phyloP scores from a whole-genome alignment of 1,140 invertebrate species.

The Coptotermes formosanus region DNA sequence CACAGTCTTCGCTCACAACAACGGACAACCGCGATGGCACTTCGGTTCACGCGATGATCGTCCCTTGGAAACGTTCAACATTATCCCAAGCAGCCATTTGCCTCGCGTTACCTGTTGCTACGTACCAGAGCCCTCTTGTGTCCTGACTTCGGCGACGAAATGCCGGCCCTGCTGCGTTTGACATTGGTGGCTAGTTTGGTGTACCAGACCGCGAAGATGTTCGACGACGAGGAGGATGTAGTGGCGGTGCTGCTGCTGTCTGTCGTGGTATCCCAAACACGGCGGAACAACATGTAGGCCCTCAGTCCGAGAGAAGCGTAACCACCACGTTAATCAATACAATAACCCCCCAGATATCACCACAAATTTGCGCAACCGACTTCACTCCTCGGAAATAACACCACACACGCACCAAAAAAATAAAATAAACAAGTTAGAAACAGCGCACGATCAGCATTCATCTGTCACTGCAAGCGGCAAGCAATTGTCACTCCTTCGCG shows the following conservation, averaged over 20 bases:
- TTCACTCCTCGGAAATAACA: neutral
- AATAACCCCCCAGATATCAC: slow-evolving; percentile 17
- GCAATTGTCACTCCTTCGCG: slow-evolving; percentile 13
- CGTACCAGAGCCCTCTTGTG: slow-evolving; percentile 50
- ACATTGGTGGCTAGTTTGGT: slow-evolving; percentile 50
- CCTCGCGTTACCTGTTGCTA: slow-evolving; percentile 23
- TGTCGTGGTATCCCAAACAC: slow-evolving; percentile 37
- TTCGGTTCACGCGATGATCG: too few relatives aligned
- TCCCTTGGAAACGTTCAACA: neutral
- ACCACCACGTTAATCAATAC: neutral
- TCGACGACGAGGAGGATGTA: neutral
- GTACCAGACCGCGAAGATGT: slow-evolving; percentile 46
- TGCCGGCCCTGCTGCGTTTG: slow-evolving; percentile 46
- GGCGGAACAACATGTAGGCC: slow-evolving; percentile 32
- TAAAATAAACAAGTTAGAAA: neutral
- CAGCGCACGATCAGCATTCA: slow-evolving; percentile 13
- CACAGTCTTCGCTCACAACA: too few relatives aligned
- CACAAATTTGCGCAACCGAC: neutral
- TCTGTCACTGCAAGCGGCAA: neutral
- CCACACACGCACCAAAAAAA: neutral
- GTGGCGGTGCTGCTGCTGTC: slow-evolving; percentile 40
- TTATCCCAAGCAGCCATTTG: neutral
- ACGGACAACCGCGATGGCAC: too few relatives aligned
- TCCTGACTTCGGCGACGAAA: slow-evolving; percentile 47
- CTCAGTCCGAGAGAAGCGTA: slow-evolving; percentile 20